phyloP scores from a whole-genome alignment of 2,888 invertebrate species.

The Eulithis testata region DNA sequence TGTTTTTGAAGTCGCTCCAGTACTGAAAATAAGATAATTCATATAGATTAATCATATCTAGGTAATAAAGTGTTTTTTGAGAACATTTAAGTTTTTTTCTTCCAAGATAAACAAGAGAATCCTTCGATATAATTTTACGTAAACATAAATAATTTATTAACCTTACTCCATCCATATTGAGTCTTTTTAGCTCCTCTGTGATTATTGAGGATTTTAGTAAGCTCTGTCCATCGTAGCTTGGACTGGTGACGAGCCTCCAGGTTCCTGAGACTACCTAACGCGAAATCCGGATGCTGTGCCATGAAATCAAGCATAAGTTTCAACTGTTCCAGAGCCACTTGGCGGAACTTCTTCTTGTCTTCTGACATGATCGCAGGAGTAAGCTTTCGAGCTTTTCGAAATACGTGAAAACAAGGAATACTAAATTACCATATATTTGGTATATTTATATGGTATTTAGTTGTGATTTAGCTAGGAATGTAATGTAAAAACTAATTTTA shows the following conservation, averaged over 20 bases:
- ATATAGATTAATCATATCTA: no score
- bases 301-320: constrained; percentile 68
- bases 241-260: constrained; percentile 64
- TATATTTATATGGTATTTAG: no score
- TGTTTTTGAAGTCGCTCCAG: constrained; percentile 74
- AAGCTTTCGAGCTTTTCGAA: no score
- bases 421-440: no score
- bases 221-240: constrained; percentile 64
- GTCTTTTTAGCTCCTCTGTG: constrained; percentile 59
- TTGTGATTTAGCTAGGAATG: no score
- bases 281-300: constrained; percentile 67
- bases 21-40: constrained; percentile 53
- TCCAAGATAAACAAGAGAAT: no score
- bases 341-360: constrained; percentile 44
- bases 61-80: no score
- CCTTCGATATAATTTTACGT: neutral
- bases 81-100: no score
- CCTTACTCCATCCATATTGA: constrained; percentile 71
- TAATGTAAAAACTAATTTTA: no score
- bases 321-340: constrained; percentile 65
- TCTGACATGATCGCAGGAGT: constrained; percentile 45
- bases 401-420: no score
- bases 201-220: constrained; percentile 60
- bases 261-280: constrained; percentile 59
- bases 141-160: constrained; percentile 38